Evolutionary conservation across 1,140 invertebrate genomes (phyloP), one percentile per base, ranked within the genome.

Genomic region (Euwallacea similis): DNA sequence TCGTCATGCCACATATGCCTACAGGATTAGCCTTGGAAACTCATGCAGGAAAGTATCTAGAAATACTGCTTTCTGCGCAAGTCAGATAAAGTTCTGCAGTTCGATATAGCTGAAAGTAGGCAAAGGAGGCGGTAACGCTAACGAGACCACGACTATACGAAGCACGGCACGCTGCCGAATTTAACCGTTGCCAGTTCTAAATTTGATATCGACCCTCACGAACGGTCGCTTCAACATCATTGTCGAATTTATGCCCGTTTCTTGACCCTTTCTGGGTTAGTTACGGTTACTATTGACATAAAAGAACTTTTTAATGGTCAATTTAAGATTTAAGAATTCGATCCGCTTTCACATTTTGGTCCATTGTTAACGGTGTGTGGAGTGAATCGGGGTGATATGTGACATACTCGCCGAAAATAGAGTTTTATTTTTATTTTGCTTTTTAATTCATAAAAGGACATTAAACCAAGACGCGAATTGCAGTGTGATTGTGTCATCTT

Each of bases 161-260:
- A 33, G 42, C 16, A 60, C n/a, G 2, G 54, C 54, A 56, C 16
- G 41, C 58, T 33, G 41, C n/a, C 54, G 54, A 56, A 56, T 15
- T 56, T n/a, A 54, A 41, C 50, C 16, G 46, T 65, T 65, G 63
- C 63, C 63, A 65, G 63, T 65, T 65, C 63, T 65, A 65, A 65
- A 53, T 65, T n/a, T 33, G 63, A 65, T 15, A 54, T 65, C 63
- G 33, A 33, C 21, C 21, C 21, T 33, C 16, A 47, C 21, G 15
- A 53, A 50, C 54, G 11, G 54, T 9, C 16, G 16, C 11, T 15
- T 56, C 9, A 50, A 13, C 13, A 50, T 11, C 46, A 13, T 50
- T 50, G 9, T 50, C 13, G 46, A 50, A 50, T 50, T 50, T 33
- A 33, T 33, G 21, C 21, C 21, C 21, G 21, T 33, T 33, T 33